Evolutionary conservation across 2,888 invertebrate species (phyloP).

Genomic region (Melanostoma mellinum): DNA sequence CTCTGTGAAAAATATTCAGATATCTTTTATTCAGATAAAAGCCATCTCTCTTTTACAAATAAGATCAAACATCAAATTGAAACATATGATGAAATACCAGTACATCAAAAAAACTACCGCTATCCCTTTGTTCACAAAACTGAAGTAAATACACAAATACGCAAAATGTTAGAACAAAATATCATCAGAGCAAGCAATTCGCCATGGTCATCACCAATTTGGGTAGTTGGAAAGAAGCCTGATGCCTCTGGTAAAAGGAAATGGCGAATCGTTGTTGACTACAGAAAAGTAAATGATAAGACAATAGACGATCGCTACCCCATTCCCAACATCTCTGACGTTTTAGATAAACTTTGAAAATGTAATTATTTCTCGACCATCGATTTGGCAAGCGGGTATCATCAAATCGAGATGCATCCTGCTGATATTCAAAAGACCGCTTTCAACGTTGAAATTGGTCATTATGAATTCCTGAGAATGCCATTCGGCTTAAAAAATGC

Average conservation of each 20-base stretch:
- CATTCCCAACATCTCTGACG: conserved; percentile 21
- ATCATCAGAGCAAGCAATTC: conserved; percentile 28
- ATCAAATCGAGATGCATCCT: conserved; percentile 30
- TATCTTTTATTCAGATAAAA: conserved; percentile 3
- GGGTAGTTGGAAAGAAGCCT: conserved; percentile 3
- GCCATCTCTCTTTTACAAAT: background rate
- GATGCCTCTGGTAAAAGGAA: conserved; percentile 29
- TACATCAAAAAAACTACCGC: conserved; percentile 30
- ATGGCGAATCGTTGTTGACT: conserved; percentile 35
- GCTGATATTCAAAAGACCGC: conserved; percentile 34
- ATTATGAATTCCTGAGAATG: conserved; percentile 34
- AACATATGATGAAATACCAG: conserved; percentile 28
- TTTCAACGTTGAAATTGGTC: conserved; percentile 28
- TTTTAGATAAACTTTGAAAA: conserved; percentile 35
- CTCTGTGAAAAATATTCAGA: conserved; percentile 2
- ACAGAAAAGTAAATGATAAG: conserved; percentile 16
- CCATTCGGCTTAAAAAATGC: conserved; percentile 44
- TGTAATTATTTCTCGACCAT: conserved; percentile 36
- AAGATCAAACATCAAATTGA: conserved; percentile 4
- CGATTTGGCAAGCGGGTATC: conserved; percentile 29
- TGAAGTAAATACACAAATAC: conserved; percentile 14
- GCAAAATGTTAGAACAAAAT: conserved; percentile 9
- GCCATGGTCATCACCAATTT: conserved; percentile 18
- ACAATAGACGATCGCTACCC: conserved; percentile 16
- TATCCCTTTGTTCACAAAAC: conserved; percentile 18